These are phyloP conservation scores for Sternotherus odoratus DNA, from an alignment of 2,797 vertebrate species.

Conservation along the genomic window DNA sequence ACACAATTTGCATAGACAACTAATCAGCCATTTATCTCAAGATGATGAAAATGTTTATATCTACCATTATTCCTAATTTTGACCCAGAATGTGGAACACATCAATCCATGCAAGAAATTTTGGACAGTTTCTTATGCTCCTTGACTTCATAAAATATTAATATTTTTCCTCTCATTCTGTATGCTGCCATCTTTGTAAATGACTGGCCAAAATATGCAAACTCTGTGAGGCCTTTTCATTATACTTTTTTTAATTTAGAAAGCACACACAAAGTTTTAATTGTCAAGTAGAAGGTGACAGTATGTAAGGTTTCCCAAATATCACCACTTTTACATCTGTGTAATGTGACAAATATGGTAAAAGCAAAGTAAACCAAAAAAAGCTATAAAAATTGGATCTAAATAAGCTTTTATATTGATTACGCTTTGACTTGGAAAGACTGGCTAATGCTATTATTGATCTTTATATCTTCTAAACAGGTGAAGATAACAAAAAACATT, in stretches of 20 bases:
- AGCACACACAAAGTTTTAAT: neutral
- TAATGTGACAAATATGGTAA: neutral
- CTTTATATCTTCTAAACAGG: slow-evolving; percentile 38
- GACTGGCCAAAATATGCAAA: neutral
- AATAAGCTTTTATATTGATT: neutral
- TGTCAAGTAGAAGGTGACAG: neutral
- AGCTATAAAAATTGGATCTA: neutral
- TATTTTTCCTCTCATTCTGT: neutral
- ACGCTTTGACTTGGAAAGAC: neutral
- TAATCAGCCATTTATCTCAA: neutral
- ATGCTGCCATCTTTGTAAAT: neutral
- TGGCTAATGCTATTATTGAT: neutral
- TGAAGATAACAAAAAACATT: neutral
- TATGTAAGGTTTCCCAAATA: neutral
- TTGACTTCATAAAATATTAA: neutral
- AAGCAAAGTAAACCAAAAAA: neutral
- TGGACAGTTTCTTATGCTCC: neutral
- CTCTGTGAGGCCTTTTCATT: neutral
- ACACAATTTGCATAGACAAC: neutral
- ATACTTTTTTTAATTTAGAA: neutral
- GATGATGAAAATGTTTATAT: neutral
- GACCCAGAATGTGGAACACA: neutral
- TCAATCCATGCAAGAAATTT: neutral
- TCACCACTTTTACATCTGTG: neutral
- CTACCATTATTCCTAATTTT: neutral